phyloP scores from a whole-genome alignment of 2,888 invertebrate genomes.

The Venusia cambrica region DNA sequence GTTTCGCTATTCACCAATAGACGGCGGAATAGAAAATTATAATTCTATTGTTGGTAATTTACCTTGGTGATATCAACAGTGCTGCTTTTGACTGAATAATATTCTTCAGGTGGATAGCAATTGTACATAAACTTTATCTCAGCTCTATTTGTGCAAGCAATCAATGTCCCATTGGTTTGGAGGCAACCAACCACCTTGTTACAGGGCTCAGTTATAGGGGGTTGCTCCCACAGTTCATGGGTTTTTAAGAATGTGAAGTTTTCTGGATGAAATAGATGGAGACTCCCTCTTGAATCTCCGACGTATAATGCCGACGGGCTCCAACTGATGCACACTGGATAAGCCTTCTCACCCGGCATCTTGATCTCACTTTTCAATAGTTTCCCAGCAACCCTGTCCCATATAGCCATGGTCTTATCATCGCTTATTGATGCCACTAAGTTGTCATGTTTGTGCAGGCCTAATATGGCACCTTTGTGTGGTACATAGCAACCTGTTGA shows the following conservation, averaged over 20 bases:
- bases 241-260: constrained; percentile 48
- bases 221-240: constrained; percentile 62
- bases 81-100: constrained; percentile 51
- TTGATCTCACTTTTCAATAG: constrained; percentile 57
- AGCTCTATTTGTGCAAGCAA: constrained; percentile 69
- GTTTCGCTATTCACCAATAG: neutral
- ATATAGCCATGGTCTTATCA: constrained; percentile 79
- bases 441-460: constrained; percentile 55
- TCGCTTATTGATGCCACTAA: constrained; percentile 81
- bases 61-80: constrained; percentile 73
- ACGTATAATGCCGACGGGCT: constrained; percentile 61
- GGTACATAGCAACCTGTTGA: constrained; percentile 67
- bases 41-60: no score
- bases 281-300: constrained; percentile 67
- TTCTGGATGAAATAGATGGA: constrained; percentile 67
- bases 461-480: constrained; percentile 78
- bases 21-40: neutral
- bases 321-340: constrained; percentile 69
- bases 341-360: constrained; percentile 60
- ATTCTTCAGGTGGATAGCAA: constrained; percentile 63
- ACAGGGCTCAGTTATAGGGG: constrained; percentile 51
- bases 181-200: constrained; percentile 67
- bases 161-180: constrained; percentile 62
- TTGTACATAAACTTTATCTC: constrained; percentile 72
- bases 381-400: constrained; percentile 77